phyloP scores from a whole-genome alignment of 2,797 vertebrate species.

The Coracias cyanogaster region DNA sequence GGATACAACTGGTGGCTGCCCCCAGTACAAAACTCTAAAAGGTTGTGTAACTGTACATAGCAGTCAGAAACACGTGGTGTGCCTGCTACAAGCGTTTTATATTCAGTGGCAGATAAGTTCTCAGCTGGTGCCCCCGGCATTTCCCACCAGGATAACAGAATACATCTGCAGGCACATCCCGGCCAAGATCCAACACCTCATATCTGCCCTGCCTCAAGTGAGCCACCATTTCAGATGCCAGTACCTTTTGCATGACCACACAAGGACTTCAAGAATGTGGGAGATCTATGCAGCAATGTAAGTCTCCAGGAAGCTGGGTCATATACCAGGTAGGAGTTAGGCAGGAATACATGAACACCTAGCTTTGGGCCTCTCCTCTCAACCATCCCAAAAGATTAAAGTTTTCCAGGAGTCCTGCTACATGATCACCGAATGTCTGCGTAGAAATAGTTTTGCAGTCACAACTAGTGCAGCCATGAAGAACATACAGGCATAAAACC shows the following conservation, averaged over 20 bases:
- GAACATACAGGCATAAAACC: neutral
- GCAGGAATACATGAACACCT: neutral
- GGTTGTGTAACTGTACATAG: neutral
- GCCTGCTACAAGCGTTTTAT: neutral
- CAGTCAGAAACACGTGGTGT: neutral
- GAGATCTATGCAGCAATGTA: neutral
- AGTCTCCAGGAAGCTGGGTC: neutral
- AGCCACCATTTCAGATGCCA: neutral
- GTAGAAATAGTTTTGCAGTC: neutral
- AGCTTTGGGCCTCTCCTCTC: neutral
- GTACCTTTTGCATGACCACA: neutral
- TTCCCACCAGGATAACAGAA: neutral
- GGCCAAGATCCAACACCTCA: neutral
- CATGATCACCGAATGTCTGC: neutral
- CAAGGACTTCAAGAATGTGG: neutral
- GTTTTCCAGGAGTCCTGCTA: neutral
- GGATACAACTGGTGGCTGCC: neutral
- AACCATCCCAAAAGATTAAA: neutral
- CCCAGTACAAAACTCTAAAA: neutral
- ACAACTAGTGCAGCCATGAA: neutral
- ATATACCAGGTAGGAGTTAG: neutral
- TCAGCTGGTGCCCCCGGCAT: neutral
- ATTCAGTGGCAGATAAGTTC: neutral
- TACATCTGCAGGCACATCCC: neutral
- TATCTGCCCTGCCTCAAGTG: accelerated